Evolutionary conservation across 64 coral and sea anemone species (phyloP).

Genomic region (Stylophora pistillata): DNA sequence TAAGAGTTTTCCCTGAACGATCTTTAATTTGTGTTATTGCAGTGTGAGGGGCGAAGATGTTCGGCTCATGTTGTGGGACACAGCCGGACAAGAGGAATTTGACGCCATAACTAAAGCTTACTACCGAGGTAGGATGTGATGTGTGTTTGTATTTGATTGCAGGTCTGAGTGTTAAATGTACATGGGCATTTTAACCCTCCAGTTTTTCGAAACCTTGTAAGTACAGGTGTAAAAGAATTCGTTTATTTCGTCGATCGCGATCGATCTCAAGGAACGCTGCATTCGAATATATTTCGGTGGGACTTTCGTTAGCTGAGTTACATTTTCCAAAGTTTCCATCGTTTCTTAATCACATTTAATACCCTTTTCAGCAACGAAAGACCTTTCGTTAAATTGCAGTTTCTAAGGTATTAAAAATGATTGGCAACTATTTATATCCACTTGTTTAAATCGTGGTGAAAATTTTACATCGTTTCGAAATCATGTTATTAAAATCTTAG

Average conservation of each 20-base stretch:
- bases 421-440: background rate
- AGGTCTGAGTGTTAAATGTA: background rate
- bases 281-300: background rate
- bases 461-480: background rate
- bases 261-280: conserved; percentile 18
- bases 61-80: conserved; percentile 98
- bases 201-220: background rate
- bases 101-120: conserved; percentile 99
- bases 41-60: conserved; percentile 89
- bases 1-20: conserved; percentile 1
- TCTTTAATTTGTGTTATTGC: background rate
- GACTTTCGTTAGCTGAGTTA: background rate
- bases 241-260: background rate
- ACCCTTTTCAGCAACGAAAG: background rate
- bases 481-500: background rate
- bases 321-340: conserved; percentile 3
- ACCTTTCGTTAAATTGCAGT: background rate
- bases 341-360: background rate
- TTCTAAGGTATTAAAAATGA: background rate
- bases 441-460: background rate
- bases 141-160: background rate
- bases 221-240: background rate
- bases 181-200: background rate
- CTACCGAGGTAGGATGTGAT: conserved; percentile 77
- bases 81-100: conserved; percentile 98